A percentile compares a stretch with the other conserved stretches of the same genome.
phyloP scores from a whole-genome alignment of 2,113 vertebrate genomes.

The Gasterosteus nipponicus region DNA sequence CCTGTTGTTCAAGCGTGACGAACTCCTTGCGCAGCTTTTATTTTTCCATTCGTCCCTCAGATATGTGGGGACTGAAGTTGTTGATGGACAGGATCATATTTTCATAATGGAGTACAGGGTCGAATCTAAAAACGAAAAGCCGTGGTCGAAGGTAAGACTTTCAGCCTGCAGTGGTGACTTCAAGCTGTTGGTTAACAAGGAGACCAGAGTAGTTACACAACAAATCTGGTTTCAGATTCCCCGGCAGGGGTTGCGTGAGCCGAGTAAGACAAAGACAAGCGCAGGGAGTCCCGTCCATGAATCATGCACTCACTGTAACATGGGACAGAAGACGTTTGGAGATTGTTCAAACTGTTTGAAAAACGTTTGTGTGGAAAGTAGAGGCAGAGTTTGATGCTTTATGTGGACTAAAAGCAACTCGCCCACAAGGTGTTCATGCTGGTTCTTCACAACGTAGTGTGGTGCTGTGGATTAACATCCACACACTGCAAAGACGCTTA shows the following conservation, averaged over 20 bases:
- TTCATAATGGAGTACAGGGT: slow-evolving; percentile 45
- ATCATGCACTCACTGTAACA: slow-evolving; percentile 20
- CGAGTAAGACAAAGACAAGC: slow-evolving; percentile 33
- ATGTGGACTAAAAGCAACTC: not conserved
- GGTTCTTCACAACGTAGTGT: slow-evolving; percentile 1
- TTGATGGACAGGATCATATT: slow-evolving; percentile 7
- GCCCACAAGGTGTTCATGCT: not conserved
- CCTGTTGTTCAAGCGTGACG: slow-evolving; percentile 38
- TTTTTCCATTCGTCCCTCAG: slow-evolving; percentile 6
- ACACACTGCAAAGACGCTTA: not conserved
- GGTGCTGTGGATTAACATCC: slow-evolving; percentile 2
- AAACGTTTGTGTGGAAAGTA: slow-evolving; percentile 4
- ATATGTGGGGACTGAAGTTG: slow-evolving; percentile 31
- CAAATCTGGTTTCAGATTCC: slow-evolving; percentile 8
- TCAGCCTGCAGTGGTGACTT: not conserved
- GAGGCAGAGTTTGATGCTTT: slow-evolving; percentile 11
- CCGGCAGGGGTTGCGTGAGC: slow-evolving; percentile 27
- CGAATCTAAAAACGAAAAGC: slow-evolving; percentile 19
- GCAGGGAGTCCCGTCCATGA: slow-evolving; percentile 16
- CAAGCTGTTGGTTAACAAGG: slow-evolving; percentile 1
- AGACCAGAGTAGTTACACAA: slow-evolving; percentile 43
- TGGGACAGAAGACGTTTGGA: slow-evolving; percentile 10
- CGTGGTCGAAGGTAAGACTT: slow-evolving; percentile 65
- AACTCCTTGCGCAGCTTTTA: slow-evolving; percentile 1
- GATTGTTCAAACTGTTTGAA: slow-evolving; percentile 34